These are phyloP conservation scores for Erythrolamprus reginae DNA, from an alignment of 2,113 vertebrate species.

Conservation along the genomic window DNA sequence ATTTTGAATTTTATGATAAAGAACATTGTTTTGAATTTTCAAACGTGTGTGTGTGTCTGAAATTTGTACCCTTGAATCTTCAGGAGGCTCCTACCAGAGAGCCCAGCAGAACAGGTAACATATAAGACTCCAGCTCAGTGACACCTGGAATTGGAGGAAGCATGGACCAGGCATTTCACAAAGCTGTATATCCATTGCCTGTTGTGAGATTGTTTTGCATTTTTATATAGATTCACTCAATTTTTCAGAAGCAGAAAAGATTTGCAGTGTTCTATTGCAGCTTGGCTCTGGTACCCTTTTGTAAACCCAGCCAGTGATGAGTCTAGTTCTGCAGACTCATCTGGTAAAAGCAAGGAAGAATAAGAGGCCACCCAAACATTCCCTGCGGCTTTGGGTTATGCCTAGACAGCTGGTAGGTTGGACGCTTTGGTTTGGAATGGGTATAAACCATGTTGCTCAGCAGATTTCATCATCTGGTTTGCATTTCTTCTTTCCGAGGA, in stretches of 20 bases:
- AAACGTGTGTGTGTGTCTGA: no score
- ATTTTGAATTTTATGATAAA: no score
- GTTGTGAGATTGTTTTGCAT: not conserved
- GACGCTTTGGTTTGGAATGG: not conserved
- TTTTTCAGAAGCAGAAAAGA: not conserved
- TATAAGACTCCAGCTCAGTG: not conserved
- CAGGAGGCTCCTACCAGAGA: no score
- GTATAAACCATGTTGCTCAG: not conserved
- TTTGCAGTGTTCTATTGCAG: not conserved
- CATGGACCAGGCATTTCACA: not conserved
- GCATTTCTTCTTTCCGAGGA: slow-evolving; percentile 9
- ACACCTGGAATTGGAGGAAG: not conserved
- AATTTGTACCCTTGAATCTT: no score
- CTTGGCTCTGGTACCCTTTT: not conserved
- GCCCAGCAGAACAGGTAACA: no score
- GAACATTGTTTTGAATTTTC: no score
- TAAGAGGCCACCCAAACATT: not conserved
- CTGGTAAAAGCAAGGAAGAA: not conserved
- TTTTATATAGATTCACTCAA: not conserved
- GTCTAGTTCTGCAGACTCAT: not conserved
- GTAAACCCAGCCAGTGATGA: not conserved
- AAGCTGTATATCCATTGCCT: not conserved
- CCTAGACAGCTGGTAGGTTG: not conserved
- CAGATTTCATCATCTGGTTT: slow-evolving; percentile 17
- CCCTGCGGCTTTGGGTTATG: not conserved